These are phyloP conservation scores for Lophura nycthemera DNA, from an alignment of 2,113 vertebrate genomes.

Conservation along the genomic window DNA sequence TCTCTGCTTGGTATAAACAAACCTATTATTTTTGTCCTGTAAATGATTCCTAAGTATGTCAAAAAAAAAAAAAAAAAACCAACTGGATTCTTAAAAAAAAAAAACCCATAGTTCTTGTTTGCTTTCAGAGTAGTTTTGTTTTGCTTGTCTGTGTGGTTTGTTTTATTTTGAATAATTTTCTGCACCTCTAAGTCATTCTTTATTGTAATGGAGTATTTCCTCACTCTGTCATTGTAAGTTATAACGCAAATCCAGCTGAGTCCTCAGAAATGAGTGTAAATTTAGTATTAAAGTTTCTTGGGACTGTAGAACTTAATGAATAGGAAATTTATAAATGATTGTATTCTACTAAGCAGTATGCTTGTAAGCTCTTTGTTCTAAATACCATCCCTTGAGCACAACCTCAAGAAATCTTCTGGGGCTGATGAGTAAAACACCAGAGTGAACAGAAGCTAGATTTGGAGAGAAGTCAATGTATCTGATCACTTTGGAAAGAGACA, in stretches of 20 bases:
- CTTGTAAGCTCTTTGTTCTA: constrained; percentile 55
- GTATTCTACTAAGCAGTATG: constrained; percentile 49
- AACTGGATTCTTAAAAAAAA: neutral
- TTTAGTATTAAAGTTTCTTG: constrained; percentile 61
- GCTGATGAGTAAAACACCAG: constrained; percentile 36
- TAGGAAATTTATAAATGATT: constrained; percentile 68
- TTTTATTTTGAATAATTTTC: neutral
- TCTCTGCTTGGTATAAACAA: neutral
- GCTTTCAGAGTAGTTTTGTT: neutral
- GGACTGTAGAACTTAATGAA: constrained; percentile 66
- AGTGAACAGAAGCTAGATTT: constrained; percentile 33
- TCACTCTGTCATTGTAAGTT: constrained; percentile 22
- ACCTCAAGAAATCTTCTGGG: constrained; percentile 33
- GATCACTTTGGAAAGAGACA: constrained; percentile 54
- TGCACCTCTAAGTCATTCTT: constrained; percentile 16
- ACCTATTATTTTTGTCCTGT: neutral
- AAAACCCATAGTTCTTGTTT: neutral
- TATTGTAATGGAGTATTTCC: constrained; percentile 5
- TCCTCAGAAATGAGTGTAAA: constrained; percentile 35
- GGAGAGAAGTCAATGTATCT: constrained; percentile 44
- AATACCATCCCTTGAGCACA: constrained; percentile 42
- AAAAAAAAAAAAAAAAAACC: constrained; percentile 28
- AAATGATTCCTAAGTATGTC: constrained; percentile 3
- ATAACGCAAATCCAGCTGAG: constrained; percentile 28
- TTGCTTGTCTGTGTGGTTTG: neutral